Conservation (phyloP, 2,888 invertebrate genomes). For the Pachymerium ferrugineum region DNA sequence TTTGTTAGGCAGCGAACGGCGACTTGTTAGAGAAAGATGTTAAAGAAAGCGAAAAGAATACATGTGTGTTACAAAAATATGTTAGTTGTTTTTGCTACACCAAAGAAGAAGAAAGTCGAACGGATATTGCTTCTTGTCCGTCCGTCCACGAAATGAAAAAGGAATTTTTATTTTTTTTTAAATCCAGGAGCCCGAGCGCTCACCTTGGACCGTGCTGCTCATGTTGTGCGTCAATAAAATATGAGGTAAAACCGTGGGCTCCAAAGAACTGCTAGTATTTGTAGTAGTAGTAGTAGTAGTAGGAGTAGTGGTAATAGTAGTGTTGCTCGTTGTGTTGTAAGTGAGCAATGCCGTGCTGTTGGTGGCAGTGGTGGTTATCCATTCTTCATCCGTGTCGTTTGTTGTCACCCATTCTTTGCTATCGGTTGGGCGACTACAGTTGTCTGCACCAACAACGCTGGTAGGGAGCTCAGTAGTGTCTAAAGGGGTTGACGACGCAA, state of each 20-base stretch:
- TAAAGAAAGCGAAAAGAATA: not conserved
- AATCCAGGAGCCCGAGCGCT: slow-evolving; percentile 23
- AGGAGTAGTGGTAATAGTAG: not conserved
- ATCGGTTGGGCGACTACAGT: not conserved
- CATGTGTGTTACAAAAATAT: not conserved
- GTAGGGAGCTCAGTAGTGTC: slow-evolving; percentile 12
- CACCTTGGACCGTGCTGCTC: slow-evolving; percentile 21
- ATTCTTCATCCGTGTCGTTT: not conserved
- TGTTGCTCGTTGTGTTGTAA: not conserved
- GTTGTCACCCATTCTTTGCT: not conserved
- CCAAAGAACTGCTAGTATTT: not conserved
- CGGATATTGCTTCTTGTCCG: too few species aligned
- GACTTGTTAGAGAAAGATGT: too few species aligned
- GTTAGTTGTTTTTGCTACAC: not conserved
- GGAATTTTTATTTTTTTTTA: too few species aligned
- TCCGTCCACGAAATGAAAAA: too few species aligned
- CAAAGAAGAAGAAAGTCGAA: not conserved
- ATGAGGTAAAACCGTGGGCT: not conserved
- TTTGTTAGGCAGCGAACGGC: not conserved
- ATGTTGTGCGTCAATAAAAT: not conserved
- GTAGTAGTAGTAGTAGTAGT: not conserved
- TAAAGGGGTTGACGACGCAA: not conserved
- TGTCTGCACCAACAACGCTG: not conserved
- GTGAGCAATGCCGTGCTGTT: not conserved
- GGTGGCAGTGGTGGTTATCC: slow-evolving; percentile 1